A percentile compares a stretch with the other conserved stretches of the same genome.
Evolutionary conservation across 2,888 invertebrate genomes (phyloP).

Genomic region (Leptinotarsa juncta): DNA sequence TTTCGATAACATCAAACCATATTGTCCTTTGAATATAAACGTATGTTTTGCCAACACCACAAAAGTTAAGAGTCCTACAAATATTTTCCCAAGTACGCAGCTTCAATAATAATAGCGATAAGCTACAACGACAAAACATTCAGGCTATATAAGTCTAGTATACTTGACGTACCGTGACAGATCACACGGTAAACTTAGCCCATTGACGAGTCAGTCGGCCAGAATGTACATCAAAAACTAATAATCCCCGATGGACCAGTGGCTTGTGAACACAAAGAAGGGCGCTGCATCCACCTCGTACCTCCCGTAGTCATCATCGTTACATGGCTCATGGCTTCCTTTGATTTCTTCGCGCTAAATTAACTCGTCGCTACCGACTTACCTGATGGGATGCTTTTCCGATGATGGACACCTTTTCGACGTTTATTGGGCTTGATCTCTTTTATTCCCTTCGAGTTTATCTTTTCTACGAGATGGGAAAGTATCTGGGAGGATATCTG

Average conservation of each 20-base stretch:
- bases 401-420: slow-evolving; percentile 16
- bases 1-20: background rate
- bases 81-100: slow-evolving; percentile 39
- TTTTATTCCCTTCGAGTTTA: background rate
- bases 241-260: slow-evolving; percentile 54
- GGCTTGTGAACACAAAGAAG: slow-evolving; percentile 55
- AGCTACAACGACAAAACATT: slow-evolving; percentile 48
- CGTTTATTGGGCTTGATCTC: slow-evolving; percentile 16
- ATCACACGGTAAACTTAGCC: slow-evolving; percentile 54
- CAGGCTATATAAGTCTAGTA: slow-evolving; percentile 30
- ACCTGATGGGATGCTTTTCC: slow-evolving; percentile 5
- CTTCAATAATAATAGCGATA: slow-evolving; percentile 42
- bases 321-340: slow-evolving; percentile 25
- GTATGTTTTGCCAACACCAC: slow-evolving; percentile 5
- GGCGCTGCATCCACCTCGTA: slow-evolving; percentile 35
- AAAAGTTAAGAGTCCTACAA: slow-evolving; percentile 28
- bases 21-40: background rate
- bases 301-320: slow-evolving; percentile 20
- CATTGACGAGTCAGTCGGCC: slow-evolving; percentile 47
- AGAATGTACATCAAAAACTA: slow-evolving; percentile 48
- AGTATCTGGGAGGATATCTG: background rate
- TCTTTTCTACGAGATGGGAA: slow-evolving; percentile 1
- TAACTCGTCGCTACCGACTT: slow-evolving; percentile 21
- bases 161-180: slow-evolving; percentile 55
- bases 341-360: slow-evolving; percentile 28